Evolutionary conservation across 2,888 invertebrate genomes (phyloP).

Genomic region (Cerastoderma edule): DNA sequence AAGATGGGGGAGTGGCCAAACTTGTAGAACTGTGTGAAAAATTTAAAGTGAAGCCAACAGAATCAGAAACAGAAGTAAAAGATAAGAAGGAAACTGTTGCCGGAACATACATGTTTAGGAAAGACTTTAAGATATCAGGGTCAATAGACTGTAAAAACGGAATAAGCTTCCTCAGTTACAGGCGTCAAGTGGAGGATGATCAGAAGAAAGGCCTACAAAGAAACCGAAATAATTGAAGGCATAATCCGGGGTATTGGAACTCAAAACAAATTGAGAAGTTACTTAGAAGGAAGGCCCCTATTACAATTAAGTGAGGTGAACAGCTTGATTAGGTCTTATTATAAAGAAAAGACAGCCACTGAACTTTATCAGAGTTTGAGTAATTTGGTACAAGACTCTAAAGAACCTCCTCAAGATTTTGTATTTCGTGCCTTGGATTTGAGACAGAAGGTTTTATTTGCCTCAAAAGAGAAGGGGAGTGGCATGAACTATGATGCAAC

Average conservation of each 20-base stretch:
- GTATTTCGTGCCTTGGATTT: conserved; percentile 12
- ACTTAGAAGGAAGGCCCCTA: neutral
- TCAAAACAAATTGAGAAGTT: neutral
- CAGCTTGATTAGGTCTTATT: conserved; percentile 3
- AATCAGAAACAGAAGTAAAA: no score
- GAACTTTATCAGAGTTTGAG: conserved; percentile 18
- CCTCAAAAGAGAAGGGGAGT: conserved; percentile 7
- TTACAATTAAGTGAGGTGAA: conserved; percentile 1
- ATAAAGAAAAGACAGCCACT: conserved; percentile 23
- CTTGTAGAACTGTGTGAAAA: no score
- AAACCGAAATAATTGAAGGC: neutral
- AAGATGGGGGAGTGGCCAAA: no score
- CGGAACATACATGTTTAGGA: no score
- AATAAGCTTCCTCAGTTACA: no score
- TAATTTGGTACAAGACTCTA: conserved; percentile 7
- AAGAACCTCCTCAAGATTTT: conserved; percentile 18
- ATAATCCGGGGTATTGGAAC: neutral
- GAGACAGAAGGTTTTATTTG: conserved; percentile 22
- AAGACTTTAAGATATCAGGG: no score
- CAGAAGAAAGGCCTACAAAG: no score
- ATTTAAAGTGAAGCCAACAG: no score
- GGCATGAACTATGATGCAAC: neutral
- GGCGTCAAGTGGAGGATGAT: no score
- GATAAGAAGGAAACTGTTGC: no score
- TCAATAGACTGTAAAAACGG: no score